Base-by-base conservation (phyloP, 1,140 invertebrate species). In the Danaus melanippus region DNA sequence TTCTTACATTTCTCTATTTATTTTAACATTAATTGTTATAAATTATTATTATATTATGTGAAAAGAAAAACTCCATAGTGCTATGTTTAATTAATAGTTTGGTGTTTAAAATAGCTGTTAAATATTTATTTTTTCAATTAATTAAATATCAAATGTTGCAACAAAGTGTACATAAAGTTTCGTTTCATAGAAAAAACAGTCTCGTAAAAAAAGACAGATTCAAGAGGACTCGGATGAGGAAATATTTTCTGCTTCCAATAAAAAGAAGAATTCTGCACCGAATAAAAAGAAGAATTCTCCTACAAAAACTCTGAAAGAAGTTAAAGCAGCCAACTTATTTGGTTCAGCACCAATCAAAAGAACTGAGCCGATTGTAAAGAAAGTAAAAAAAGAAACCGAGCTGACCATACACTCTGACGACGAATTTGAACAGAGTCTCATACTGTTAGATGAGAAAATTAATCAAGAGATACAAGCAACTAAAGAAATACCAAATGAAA, bases 371-470 rank as follows among this genome's bases (percentile, higher is more conserved):
- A 45, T 84, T 60, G 71, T 80, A 5, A 86, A 84, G 49, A 85
- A 72, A 66, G 58, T 65, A 42, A 78, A 79, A 54, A 83, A 79
- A 40, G 76, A 84, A 53, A 83, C 87, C 42, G 88, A 90, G 80
- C 64, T 80, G 49, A 89, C 89, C 57, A 87, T 90, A 51, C 90
- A 92, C 69, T 87, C 89, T 55, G 92, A 94, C 88, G 88, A 91
- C 50, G 90, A 92, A 62, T 94, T 94, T 82, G 88, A 91, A 68
- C 88, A 89, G 64, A 92, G 90, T 17, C 72, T 94, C 10, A 67
- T 89, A 56, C 87, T 92, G 68, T 70, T 93, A 43, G 92, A 93
- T 68, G 66, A 66, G 48, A 51, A 53, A 74, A 79, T 83, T 53
- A 66, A 66, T 40, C 42, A 71, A 52, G 67, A 41, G 45, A 56